phyloP scores from a whole-genome alignment of 1,140 invertebrate species.

The Drosophila paulistorum region DNA sequence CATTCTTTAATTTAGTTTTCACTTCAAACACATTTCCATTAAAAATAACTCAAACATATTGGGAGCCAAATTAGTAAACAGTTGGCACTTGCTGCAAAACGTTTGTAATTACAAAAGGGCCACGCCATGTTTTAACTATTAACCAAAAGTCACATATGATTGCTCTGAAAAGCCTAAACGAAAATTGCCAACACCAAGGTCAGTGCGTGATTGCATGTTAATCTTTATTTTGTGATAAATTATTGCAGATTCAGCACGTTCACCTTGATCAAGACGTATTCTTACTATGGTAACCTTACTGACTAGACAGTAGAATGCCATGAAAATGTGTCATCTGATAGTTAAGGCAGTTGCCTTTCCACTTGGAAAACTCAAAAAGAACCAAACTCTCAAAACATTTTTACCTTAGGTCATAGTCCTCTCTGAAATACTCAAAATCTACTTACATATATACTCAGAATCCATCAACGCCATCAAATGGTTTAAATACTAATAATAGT shows the following conservation, averaged over 20 bases:
- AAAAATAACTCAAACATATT: slow-evolving; percentile 31
- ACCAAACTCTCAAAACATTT: too few species aligned
- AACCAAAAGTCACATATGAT: slow-evolving; percentile 1
- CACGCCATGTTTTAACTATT: neutral
- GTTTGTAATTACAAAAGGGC: neutral
- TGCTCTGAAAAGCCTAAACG: neutral
- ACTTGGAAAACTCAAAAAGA: too few species aligned
- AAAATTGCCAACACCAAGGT: slow-evolving; percentile 1
- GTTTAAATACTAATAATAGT: too few species aligned
- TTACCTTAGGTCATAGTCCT: too few species aligned
- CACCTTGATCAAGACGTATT: neutral
- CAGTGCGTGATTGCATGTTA: slow-evolving; percentile 7
- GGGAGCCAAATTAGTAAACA: neutral
- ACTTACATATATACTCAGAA: too few species aligned
- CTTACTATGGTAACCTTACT: neutral
- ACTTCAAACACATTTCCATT: slow-evolving; percentile 40
- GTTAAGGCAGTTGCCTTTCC: too few species aligned
- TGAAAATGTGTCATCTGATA: neutral
- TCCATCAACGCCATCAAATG: too few species aligned
- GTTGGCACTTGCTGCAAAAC: neutral
- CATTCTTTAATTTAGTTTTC: neutral
- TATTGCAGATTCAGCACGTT: slow-evolving; percentile 2
- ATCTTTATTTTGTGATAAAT: neutral
- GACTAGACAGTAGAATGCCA: neutral
- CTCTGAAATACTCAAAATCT: too few species aligned